Evolutionary conservation across 2,888 invertebrate genomes (phyloP).

Genomic region (Tridacna gigas): DNA sequence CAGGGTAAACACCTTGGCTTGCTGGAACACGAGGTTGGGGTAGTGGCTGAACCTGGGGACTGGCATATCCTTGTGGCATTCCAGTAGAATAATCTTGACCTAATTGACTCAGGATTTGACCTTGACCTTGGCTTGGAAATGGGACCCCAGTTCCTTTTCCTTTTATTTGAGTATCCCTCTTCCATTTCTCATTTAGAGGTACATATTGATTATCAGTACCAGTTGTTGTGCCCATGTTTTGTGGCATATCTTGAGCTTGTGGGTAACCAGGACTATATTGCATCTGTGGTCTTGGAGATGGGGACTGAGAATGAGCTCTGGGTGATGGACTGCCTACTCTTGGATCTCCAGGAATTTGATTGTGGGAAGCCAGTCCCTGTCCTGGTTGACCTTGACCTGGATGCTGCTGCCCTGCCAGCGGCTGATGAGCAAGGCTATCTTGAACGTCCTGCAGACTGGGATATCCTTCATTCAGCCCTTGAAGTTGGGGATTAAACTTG

Average conservation of each 20-base stretch:
- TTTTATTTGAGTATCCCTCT: constrained; percentile 35
- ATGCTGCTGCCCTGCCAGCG: background rate
- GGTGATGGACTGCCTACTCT: constrained; percentile 2
- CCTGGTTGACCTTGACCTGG: constrained; percentile 24
- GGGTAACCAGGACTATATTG: background rate
- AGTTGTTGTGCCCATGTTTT: background rate
- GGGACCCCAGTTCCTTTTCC: background rate
- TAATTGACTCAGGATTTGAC: constrained; percentile 19
- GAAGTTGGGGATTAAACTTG: constrained; percentile 10
- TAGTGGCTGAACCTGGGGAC: background rate
- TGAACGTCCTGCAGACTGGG: constrained; percentile 1
- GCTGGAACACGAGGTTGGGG: background rate
- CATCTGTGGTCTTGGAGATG: constrained; percentile 6
- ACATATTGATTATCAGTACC: constrained; percentile 47
- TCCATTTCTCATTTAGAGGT: constrained; percentile 63
- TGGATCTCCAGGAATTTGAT: constrained; percentile 22
- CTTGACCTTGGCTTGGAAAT: constrained; percentile 19
- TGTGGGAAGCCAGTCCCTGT: constrained; percentile 11
- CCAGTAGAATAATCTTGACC: constrained; percentile 11
- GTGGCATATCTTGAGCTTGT: too few relatives aligned
- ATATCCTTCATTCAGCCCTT: constrained; percentile 14
- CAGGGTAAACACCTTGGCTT: background rate
- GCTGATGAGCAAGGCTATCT: background rate
- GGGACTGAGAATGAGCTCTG: constrained; percentile 6
- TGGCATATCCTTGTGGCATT: background rate